Conservation (phyloP, 2,113 vertebrate genomes). For the Martes martes region DNA sequence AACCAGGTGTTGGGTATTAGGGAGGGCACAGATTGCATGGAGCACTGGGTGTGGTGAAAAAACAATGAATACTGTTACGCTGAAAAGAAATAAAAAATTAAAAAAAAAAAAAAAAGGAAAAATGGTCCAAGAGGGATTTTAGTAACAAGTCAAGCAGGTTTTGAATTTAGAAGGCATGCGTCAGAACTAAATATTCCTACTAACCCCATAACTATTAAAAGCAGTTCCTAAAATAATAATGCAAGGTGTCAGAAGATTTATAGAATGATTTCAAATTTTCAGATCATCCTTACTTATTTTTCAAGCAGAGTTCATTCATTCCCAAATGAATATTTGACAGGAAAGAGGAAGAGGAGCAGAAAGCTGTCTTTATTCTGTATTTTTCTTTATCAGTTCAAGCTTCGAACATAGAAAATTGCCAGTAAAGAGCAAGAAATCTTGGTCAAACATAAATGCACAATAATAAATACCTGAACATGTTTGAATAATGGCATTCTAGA, state of each 20-base stretch:
- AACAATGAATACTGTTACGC: no score
- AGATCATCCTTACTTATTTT: neutral
- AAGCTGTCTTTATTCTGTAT: neutral
- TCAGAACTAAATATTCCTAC: neutral
- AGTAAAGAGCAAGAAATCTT: slow-evolving; percentile 5
- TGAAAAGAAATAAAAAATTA: no score
- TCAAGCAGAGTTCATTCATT: slow-evolving; percentile 1
- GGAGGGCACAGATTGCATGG: no score
- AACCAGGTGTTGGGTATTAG: no score
- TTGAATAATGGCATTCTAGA: neutral
- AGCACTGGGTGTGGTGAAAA: no score
- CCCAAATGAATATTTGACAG: slow-evolving; percentile 30
- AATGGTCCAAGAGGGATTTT: neutral
- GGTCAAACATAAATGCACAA: neutral
- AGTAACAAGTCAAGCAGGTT: neutral
- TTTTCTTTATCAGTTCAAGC: neutral
- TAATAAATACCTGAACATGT: neutral
- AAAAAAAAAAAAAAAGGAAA: neutral
- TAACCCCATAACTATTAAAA: neutral
- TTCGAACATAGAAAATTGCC: neutral
- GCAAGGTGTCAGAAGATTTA: neutral
- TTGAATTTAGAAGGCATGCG: slow-evolving; percentile 18
- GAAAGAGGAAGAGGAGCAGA: neutral
- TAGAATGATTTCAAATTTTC: neutral
- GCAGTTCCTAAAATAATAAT: neutral